Base-by-base conservation (phyloP, 2,113 vertebrate species). In the Cynoglossus semilaevis region DNA sequence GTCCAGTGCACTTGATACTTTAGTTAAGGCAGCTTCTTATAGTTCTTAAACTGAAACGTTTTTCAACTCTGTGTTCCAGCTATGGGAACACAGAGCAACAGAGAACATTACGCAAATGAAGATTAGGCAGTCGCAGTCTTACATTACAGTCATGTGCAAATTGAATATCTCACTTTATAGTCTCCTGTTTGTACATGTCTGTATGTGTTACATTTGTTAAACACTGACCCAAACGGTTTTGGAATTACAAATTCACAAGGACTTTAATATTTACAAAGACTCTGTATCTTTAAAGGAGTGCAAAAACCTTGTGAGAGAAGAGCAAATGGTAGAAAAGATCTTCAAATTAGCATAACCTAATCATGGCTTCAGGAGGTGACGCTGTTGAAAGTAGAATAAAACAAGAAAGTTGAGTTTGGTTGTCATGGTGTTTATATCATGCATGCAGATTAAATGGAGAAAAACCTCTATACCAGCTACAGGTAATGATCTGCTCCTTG, bases 391-490 rank as follows among this genome's bases (percentile, higher is more conserved):
- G 44, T 46, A 37, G 41, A 40, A 47, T 54, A 46, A 40, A 45
- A 55, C 35, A 15, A 40, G 48, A 37, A 54, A 15, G 38, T 45
- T 35, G 22, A 29, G 22, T 29, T 29, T 29, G 22, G 2, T 29
- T 29, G 22, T 29, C 22, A 29, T 29, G 6, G 22, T 29, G 22
- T 29, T 4, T 4, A 44, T 18, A 49, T 29, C 45, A 37, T 36
- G 45, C 16, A 34, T 40, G 48, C 44, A 16, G 48, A 56, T 53
- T 64, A 38, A 59, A 57, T 48, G 43, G n/a, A 6, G n/a, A 51
- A 14, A n/a, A 0, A 67, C 55, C 59, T 65, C 63, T 65, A 70
- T 67, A 13, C 71, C 63, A 54, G 72, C 65, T 77, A 55, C 69
- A 72, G 41, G 47, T 40, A 40, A 54, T 5, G 1, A 40, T 3